These are phyloP conservation scores for Aphidoletes aphidimyza DNA, from an alignment of 2,888 invertebrate species.

Conservation along the genomic window DNA sequence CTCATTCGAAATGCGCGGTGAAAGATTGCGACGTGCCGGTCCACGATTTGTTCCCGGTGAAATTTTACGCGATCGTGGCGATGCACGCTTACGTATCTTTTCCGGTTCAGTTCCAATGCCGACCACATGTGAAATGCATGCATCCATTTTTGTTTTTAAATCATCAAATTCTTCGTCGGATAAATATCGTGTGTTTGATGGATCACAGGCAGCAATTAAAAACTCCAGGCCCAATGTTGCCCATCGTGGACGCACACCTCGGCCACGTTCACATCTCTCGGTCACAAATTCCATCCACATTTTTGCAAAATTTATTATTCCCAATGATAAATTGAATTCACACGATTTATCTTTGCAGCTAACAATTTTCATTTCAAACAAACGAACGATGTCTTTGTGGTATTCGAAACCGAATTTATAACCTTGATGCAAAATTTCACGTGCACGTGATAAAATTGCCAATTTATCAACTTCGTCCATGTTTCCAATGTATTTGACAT, in stretches of 20 bases:
- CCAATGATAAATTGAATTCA: conserved; percentile 68
- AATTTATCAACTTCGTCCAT: conserved; percentile 68
- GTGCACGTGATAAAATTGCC: conserved; percentile 73
- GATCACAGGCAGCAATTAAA: conserved; percentile 85
- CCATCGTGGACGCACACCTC: conserved; percentile 86
- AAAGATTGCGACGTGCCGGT: conserved; percentile 66
- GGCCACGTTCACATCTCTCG: conserved; percentile 83
- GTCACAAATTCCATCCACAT: conserved; percentile 92
- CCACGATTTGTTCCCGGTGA: conserved; percentile 65
- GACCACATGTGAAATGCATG: conserved; percentile 88
- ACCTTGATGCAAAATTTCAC: conserved; percentile 85
- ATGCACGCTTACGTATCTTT: conserved; percentile 62
- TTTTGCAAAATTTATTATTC: conserved; percentile 76
- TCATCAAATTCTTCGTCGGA: conserved; percentile 82
- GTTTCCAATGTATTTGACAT: conserved; percentile 62
- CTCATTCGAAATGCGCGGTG: conserved; percentile 64
- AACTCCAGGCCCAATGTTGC: conserved; percentile 90
- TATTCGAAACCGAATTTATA: conserved; percentile 90
- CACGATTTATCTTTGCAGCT: conserved; percentile 63
- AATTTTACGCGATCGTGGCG: conserved; percentile 65
- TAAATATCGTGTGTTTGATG: conserved; percentile 80
- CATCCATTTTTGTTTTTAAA: conserved; percentile 81
- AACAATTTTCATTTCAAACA: conserved; percentile 68
- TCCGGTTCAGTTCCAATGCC: conserved; percentile 72
- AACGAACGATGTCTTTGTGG: conserved; percentile 69